A percentile compares a stretch with the other conserved stretches of the same genome.
Conservation (phyloP, 2,888 invertebrate species). For the Platycnemis pennipes region DNA sequence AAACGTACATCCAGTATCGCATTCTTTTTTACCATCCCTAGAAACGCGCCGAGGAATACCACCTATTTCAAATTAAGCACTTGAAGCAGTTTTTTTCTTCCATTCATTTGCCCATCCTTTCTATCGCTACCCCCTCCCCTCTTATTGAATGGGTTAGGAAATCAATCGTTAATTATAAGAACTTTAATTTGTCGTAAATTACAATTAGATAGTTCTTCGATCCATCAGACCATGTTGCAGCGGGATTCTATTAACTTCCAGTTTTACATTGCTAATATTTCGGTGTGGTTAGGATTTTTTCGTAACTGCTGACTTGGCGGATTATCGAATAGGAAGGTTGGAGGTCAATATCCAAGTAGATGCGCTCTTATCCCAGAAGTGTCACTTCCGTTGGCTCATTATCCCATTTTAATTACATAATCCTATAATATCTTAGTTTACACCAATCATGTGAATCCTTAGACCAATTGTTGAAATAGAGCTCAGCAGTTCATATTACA, state of each 20-base stretch:
- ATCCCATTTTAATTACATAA: too few species aligned
- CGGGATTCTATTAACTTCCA: neutral
- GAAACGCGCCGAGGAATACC: conserved; percentile 1
- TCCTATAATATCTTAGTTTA: too few species aligned
- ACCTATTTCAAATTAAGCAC: neutral
- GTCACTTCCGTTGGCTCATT: too few species aligned
- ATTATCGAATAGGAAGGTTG: neutral
- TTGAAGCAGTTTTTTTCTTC: neutral
- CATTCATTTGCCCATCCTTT: neutral
- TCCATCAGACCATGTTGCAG: neutral
- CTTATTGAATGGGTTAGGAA: too few species aligned
- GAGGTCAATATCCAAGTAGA: neutral
- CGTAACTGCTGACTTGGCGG: neutral
- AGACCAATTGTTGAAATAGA: too few species aligned
- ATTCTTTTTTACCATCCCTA: neutral
- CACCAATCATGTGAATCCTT: too few species aligned
- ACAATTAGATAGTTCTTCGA: neutral
- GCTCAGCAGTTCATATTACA: too few species aligned
- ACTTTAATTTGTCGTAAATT: neutral
- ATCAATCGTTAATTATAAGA: neutral
- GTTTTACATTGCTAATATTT: neutral
- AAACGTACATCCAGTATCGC: neutral
- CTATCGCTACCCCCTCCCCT: too few species aligned
- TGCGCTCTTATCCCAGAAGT: too few species aligned
- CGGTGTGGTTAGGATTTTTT: neutral